These are phyloP conservation scores for Sebastes iracundus DNA, from an alignment of 2,797 vertebrate genomes.

Conservation along the genomic window DNA sequence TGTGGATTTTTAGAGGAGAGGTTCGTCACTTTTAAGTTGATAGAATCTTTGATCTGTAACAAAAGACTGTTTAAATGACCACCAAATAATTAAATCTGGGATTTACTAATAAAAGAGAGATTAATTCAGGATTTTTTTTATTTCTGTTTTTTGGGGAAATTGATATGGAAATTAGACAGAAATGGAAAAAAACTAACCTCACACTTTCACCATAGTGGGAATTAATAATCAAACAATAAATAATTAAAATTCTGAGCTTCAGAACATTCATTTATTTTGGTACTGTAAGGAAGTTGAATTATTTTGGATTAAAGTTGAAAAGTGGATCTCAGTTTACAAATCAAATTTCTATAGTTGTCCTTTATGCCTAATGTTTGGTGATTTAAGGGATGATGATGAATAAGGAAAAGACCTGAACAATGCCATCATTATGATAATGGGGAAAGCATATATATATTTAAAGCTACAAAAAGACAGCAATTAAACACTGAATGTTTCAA, in stretches of 20 bases:
- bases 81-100: not conserved
- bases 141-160: not conserved
- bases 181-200: not conserved
- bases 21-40: not conserved
- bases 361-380: too few species aligned
- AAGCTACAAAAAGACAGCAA: too few species aligned
- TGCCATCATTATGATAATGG: too few species aligned
- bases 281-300: too few species aligned
- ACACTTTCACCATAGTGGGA: not conserved
- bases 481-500: too few species aligned
- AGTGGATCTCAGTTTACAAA: too few species aligned
- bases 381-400: too few species aligned
- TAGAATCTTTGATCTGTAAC: not conserved
- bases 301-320: too few species aligned
- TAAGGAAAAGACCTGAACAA: too few species aligned
- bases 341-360: too few species aligned
- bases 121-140: not conserved
- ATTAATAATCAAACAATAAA: not conserved
- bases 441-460: too few species aligned
- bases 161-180: not conserved
- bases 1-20: conserved; percentile 2
- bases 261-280: too few species aligned
- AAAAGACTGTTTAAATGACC: not conserved
- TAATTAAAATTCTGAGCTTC: not conserved
- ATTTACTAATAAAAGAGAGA: not conserved